Evolutionary conservation across 2,888 invertebrate species (phyloP).

Genomic region (Agonum fuliginosum): DNA sequence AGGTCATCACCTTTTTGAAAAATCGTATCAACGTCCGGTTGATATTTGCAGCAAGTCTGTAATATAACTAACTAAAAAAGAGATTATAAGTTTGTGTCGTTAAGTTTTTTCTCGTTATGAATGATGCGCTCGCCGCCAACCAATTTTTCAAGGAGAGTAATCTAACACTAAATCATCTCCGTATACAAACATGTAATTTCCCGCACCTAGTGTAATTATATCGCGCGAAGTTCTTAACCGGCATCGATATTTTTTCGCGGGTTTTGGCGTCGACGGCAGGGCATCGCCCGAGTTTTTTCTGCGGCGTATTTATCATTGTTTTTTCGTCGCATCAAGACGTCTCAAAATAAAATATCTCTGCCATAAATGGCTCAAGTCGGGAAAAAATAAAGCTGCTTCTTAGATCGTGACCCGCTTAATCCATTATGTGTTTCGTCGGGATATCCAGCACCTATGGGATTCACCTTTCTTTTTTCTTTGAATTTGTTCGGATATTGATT

Average conservation of each 20-base stretch:
- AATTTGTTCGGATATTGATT: not conserved
- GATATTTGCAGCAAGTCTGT: slow-evolving; percentile 1
- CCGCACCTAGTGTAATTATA: slow-evolving; percentile 53
- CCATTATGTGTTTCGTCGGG: slow-evolving; percentile 40
- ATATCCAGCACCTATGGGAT: slow-evolving; percentile 17
- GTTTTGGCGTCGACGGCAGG: not conserved
- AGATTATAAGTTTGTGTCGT: slow-evolving; percentile 44
- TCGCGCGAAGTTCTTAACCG: slow-evolving; percentile 18
- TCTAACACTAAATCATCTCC: slow-evolving; percentile 45
- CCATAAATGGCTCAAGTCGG: slow-evolving; percentile 54
- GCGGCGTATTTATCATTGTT: slow-evolving; percentile 49
- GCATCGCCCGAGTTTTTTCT: slow-evolving; percentile 19
- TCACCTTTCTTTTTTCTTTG: not conserved
- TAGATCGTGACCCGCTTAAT: slow-evolving; percentile 54
- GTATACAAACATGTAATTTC: slow-evolving; percentile 53
- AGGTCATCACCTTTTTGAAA: not conserved
- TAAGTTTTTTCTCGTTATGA: slow-evolving; percentile 36
- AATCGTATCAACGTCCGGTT: not conserved
- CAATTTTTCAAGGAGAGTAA: slow-evolving; percentile 52
- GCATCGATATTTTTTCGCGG: slow-evolving; percentile 26
- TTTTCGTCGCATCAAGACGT: slow-evolving; percentile 56
- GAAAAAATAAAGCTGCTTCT: slow-evolving; percentile 51
- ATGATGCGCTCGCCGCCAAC: not conserved
- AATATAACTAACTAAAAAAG: slow-evolving; percentile 17
- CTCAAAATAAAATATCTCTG: slow-evolving; percentile 55